Evolutionary conservation across 2,113 vertebrate genomes (phyloP).

Genomic region (Empidonax alnorum): DNA sequence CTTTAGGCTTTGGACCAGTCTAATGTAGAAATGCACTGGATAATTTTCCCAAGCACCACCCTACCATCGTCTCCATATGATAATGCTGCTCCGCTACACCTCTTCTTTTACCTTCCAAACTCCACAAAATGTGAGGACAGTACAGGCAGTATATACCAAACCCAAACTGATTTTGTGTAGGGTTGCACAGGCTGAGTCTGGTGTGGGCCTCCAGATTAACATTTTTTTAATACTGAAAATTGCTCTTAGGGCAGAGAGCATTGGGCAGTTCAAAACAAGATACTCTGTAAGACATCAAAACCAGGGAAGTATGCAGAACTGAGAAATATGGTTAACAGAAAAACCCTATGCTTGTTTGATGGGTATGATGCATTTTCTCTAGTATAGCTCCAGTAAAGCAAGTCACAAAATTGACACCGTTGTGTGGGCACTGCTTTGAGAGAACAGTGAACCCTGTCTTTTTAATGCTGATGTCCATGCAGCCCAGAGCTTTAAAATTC

Average conservation of each 20-base stretch:
- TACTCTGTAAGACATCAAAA: background rate
- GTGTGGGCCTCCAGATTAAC: background rate
- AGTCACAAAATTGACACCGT: background rate
- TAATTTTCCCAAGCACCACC: background rate
- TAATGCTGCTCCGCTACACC: background rate
- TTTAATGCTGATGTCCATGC: background rate
- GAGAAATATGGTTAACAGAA: background rate
- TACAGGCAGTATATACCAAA: background rate
- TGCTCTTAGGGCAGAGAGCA: background rate
- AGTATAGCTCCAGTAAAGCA: background rate
- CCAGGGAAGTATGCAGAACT: background rate
- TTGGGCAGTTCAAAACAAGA: background rate
- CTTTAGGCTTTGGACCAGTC: background rate
- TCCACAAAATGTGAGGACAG: background rate
- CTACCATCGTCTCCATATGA: background rate
- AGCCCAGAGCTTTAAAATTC: constrained; percentile 13
- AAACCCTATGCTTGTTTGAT: background rate
- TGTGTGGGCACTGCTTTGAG: background rate
- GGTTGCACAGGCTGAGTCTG: background rate
- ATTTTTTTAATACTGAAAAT: background rate
- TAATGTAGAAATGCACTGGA: background rate
- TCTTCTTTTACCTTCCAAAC: background rate
- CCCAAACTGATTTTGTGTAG: background rate
- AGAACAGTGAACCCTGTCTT: background rate
- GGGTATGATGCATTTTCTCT: background rate